phyloP scores from a whole-genome alignment of 2,797 vertebrate genomes.

The Sitta carolinensis region DNA sequence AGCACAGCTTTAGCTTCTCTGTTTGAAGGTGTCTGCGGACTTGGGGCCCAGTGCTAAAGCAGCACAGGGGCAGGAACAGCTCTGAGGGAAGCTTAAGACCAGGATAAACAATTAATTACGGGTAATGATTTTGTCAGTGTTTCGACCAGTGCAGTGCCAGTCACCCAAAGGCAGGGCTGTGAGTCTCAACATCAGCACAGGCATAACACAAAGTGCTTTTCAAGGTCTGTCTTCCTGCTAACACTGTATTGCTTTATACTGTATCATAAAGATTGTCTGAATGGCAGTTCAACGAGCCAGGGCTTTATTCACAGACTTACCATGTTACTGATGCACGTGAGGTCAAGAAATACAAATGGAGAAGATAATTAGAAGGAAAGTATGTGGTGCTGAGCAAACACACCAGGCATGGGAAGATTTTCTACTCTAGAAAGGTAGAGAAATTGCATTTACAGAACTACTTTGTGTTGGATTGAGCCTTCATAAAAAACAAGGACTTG shows the following conservation, averaged over 20 bases:
- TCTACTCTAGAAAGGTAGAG: slow-evolving; percentile 8
- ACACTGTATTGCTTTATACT: neutral
- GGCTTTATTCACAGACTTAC: neutral
- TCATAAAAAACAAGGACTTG: neutral
- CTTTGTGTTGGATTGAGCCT: neutral
- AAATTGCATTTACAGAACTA: neutral
- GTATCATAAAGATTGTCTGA: neutral
- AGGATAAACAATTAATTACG: slow-evolving; percentile 21
- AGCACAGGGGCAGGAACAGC: neutral
- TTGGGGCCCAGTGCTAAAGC: neutral
- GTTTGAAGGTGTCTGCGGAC: neutral
- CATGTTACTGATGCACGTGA: neutral
- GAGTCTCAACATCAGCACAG: neutral
- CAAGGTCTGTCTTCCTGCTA: neutral
- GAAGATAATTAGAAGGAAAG: slow-evolving; percentile 53
- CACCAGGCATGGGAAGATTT: neutral
- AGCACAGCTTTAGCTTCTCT: neutral
- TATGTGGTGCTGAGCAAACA: slow-evolving; percentile 26
- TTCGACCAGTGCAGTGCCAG: neutral
- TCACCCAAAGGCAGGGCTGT: neutral
- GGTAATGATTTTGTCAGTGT: neutral
- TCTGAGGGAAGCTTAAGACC: neutral
- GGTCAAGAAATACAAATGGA: slow-evolving; percentile 53
- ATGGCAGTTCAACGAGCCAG: neutral
- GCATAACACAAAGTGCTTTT: neutral